Base-by-base conservation (phyloP, 37 sponge, comb jelly and placozoan genomes). In the Beroe ovata region DNA sequence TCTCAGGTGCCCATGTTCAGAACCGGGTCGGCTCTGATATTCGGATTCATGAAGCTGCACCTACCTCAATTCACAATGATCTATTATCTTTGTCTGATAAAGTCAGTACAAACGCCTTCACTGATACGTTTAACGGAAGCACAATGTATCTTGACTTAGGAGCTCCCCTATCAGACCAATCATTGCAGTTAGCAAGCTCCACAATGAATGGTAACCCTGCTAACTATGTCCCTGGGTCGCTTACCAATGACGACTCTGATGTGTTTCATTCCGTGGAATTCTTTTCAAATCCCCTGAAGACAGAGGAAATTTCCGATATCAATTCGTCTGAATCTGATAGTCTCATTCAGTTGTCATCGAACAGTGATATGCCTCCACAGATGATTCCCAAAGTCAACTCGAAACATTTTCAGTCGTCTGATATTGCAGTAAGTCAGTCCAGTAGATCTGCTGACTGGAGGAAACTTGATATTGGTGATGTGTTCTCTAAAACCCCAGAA, bases 181-280 rank as follows among this genome's bases (percentile, higher is more conserved):
- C n/a, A n/a, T n/a, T n/a, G n/a, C n/a, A n/a, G n/a, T n/a, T n/a
- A n/a, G n/a, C n/a, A n/a, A n/a, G n/a, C n/a, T n/a, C n/a, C n/a
- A n/a, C n/a, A n/a, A n/a, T n/a, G n/a, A 47, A 47, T 47, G 6
- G 54, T 47, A 11, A 47, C 11, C 54, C 11, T 47, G 54, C 54
- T 47, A 47, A 47, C 54, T 77, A 77, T 42, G 54, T 77, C 23
- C 84, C 84, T 42, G 84, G 84, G n/a, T 42, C 84, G 23, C 41
- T 77, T 3, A 42, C 54, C 0, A 42, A 40, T 77, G 84, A 77
- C 20, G 28, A 77, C 54, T 23, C 41, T 6, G 84, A 77, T 40
- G 47, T 40, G 8, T 20, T 40, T 42, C 38, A 77, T 54, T 42
- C 54, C 21, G 84, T 77, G 3, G 84, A 33, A 38, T 32, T 77